Evolutionary conservation across 2,888 invertebrate genomes (phyloP), one percentile per base, ranked within the genome.

Genomic region (Xanthorhoe spadicearia): DNA sequence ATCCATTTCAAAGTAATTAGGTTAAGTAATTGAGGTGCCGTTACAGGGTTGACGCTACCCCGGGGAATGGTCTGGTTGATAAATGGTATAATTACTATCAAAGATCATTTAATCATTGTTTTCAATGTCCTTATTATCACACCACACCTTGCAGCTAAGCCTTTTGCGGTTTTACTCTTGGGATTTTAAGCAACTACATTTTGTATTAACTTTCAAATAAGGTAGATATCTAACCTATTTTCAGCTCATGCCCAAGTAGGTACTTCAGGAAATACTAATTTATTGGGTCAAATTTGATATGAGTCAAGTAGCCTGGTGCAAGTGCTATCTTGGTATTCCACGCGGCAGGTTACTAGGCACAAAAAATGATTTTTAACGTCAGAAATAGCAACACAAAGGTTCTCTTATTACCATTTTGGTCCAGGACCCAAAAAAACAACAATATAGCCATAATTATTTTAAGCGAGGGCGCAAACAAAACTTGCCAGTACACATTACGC

Each of bases 361-460:
- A 38, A 10, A 2, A 13, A 43, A 13, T 0, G 3, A 43, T 4
- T 43, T 13, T 43, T 3, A 43, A 43, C 38, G 13, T 13, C 9
- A 9, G 13, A 1, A 43, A 9, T 38, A 1, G 13, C 13, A 13
- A 3, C 13, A 43, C 13, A 10, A 38, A 8, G 13, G 38, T 43
- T 43, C 13, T 43, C 4, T 13, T 43, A 13, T 43, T 43, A 43
- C 13, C 38, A 43, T 43, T 43, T 43, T 43, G 38, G 38, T 43
- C 38, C 38, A 43, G 38, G 38, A 43, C 38, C 38, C 38, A 4
- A 90, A 75, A 91, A 92, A 83, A 74, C 78, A 76, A 83, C 87
- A 85, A 89, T 23, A 83, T 83, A 82, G 73, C 85, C 79, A 83
- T 89, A 88, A 91, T 92, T 90, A 92, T 90, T 89, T 87, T 87